Conservation (phyloP, 2,888 invertebrate genomes). For the Hermodice carunculata region DNA sequence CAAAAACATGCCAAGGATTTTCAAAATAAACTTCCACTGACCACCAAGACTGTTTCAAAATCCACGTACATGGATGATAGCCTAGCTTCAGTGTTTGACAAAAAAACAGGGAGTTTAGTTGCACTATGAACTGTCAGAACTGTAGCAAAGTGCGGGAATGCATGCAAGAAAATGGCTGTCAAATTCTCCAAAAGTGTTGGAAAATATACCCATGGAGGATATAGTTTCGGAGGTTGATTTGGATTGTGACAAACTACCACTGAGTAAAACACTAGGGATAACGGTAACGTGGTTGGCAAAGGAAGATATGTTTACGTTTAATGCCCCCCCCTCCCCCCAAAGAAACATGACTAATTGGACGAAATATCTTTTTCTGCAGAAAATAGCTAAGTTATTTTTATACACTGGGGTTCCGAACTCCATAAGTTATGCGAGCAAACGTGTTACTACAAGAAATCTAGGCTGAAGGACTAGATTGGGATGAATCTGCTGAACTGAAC, state of each 20-base stretch:
- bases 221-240: too few species aligned
- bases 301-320: slow-evolving; percentile 29
- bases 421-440: slow-evolving; percentile 44
- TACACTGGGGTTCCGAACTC: slow-evolving; percentile 53
- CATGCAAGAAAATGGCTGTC: slow-evolving; percentile 21
- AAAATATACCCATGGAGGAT: slow-evolving; percentile 29
- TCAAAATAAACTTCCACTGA: slow-evolving; percentile 20
- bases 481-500: slow-evolving; percentile 34
- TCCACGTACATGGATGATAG: slow-evolving; percentile 43
- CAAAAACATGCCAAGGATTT: slow-evolving; percentile 28
- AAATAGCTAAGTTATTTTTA: slow-evolving; percentile 52
- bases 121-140: slow-evolving; percentile 14
- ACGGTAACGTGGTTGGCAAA: slow-evolving; percentile 31
- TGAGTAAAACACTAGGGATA: slow-evolving; percentile 41
- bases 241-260: slow-evolving; percentile 24
- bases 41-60: slow-evolving; percentile 36
- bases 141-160: slow-evolving; percentile 21
- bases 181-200: slow-evolving; percentile 33
- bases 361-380: slow-evolving; percentile 44
- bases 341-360: slow-evolving; percentile 30
- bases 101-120: slow-evolving; percentile 23
- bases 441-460: slow-evolving; percentile 52
- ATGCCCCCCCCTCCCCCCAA: too few species aligned
- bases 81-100: slow-evolving; percentile 33
- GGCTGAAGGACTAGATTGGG: slow-evolving; percentile 47